Percentiles rank a stretch among this genome's conserved stretches.
Conservation (phyloP, 2,888 invertebrate species). For the Drosophila fungiperda region DNA sequence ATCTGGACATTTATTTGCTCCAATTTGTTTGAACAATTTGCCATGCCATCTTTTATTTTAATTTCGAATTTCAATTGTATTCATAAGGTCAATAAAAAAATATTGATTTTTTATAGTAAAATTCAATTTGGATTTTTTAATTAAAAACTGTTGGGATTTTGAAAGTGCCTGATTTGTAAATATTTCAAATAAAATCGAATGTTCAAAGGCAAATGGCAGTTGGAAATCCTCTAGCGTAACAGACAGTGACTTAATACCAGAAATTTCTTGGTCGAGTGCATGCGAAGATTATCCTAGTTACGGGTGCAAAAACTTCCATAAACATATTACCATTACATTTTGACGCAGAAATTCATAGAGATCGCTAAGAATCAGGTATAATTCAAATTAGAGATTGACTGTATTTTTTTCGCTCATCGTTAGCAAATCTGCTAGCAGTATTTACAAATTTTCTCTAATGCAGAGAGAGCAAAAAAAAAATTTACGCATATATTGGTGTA, state of each 20-base stretch:
- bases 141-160: background rate
- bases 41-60: no score
- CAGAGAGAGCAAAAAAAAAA: background rate
- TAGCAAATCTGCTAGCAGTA: background rate
- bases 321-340: slow-evolving; percentile 31
- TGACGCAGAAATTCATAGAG: background rate
- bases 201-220: slow-evolving; percentile 11
- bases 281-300: slow-evolving; percentile 50
- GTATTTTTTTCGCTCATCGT: background rate
- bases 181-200: slow-evolving; percentile 4
- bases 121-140: background rate
- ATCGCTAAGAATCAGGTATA: background rate
- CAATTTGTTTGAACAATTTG: no score
- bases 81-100: no score
- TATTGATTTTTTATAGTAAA: background rate
- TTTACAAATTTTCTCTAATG: background rate
- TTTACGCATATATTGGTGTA: background rate
- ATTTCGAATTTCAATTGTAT: no score
- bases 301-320: slow-evolving; percentile 64
- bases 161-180: background rate
- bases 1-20: no score
- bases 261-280: slow-evolving; percentile 67
- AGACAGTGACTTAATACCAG: slow-evolving; percentile 77
- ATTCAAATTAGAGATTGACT: background rate
- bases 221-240: slow-evolving; percentile 36